Percentiles rank a stretch among this genome's conserved stretches.
Conservation (phyloP, 2,888 invertebrate genomes). For the Yponomeuta plumbellus region DNA sequence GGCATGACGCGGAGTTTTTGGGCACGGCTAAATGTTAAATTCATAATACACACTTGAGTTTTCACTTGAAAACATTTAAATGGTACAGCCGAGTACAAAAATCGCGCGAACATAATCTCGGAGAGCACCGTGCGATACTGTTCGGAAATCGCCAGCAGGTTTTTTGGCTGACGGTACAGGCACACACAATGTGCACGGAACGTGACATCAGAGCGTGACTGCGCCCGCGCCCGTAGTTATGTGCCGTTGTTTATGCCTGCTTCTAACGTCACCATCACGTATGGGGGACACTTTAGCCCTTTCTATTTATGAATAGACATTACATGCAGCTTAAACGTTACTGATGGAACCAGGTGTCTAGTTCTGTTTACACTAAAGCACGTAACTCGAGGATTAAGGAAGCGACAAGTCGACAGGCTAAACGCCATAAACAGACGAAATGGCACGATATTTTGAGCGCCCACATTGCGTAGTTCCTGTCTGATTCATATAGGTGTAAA, state of each 20-base stretch:
- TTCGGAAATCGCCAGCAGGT: neutral
- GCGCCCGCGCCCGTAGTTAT: slow-evolving; percentile 31
- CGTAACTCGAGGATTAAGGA: neutral
- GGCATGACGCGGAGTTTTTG: slow-evolving; percentile 20
- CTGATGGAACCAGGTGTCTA: neutral
- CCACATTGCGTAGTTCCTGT: neutral
- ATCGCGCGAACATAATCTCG: neutral
- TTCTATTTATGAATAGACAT: slow-evolving; percentile 5
- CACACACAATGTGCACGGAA: slow-evolving; percentile 5
- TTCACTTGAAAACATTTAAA: slow-evolving; percentile 38
- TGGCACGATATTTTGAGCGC: neutral
- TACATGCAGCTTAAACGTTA: neutral
- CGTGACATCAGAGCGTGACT: slow-evolving; percentile 64
- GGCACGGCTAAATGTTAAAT: slow-evolving; percentile 52
- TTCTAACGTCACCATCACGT: slow-evolving; percentile 12
- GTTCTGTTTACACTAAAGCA: neutral
- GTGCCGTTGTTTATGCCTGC: slow-evolving; percentile 13
- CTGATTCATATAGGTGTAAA: neutral
- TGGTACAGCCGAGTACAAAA: neutral
- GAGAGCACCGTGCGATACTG: neutral
- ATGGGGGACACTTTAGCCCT: slow-evolving; percentile 12
- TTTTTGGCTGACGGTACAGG: neutral
- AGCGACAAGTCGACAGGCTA: neutral
- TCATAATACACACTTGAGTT: slow-evolving; percentile 31
- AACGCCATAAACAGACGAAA: neutral